phyloP scores from a whole-genome alignment of 2,888 invertebrate species.

The Endomychus coccineus region DNA sequence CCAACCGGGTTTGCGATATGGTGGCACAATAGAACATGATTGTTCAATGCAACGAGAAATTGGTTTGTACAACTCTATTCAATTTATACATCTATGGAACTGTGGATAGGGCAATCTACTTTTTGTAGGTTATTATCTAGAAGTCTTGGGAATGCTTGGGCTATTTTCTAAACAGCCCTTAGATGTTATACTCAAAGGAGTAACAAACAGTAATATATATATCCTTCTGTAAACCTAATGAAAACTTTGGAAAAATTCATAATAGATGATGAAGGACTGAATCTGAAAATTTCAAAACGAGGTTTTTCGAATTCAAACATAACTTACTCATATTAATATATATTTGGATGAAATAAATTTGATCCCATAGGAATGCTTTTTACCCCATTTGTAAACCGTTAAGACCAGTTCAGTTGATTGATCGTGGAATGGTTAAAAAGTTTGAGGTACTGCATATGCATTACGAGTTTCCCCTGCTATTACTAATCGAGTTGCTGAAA shows the following conservation, averaged over 20 bases:
- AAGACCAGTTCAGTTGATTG: slow-evolving; percentile 69
- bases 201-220: slow-evolving; percentile 78
- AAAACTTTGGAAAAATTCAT: slow-evolving; percentile 79
- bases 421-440: slow-evolving; percentile 88
- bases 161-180: slow-evolving; percentile 92
- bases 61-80: slow-evolving; percentile 40
- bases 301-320: slow-evolving; percentile 65
- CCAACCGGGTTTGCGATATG: slow-evolving; percentile 84
- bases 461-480: slow-evolving; percentile 88
- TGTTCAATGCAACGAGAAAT: slow-evolving; percentile 77
- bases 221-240: slow-evolving; percentile 80
- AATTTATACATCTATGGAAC: no score
- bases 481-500: slow-evolving; percentile 86
- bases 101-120: slow-evolving; percentile 3
- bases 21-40: slow-evolving; percentile 81
- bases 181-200: slow-evolving; percentile 74
- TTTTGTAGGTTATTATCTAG: slow-evolving; percentile 77
- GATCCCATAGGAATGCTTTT: slow-evolving; percentile 1
- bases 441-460: slow-evolving; percentile 87
- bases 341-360: no score
- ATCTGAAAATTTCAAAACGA: slow-evolving; percentile 71
- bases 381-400: slow-evolving; percentile 72
- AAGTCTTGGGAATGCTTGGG: slow-evolving; percentile 79
- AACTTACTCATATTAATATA: not conserved
- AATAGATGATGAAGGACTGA: slow-evolving; percentile 79